Conservation (phyloP, 2,113 vertebrate species). For the Hemibates koningsi region DNA sequence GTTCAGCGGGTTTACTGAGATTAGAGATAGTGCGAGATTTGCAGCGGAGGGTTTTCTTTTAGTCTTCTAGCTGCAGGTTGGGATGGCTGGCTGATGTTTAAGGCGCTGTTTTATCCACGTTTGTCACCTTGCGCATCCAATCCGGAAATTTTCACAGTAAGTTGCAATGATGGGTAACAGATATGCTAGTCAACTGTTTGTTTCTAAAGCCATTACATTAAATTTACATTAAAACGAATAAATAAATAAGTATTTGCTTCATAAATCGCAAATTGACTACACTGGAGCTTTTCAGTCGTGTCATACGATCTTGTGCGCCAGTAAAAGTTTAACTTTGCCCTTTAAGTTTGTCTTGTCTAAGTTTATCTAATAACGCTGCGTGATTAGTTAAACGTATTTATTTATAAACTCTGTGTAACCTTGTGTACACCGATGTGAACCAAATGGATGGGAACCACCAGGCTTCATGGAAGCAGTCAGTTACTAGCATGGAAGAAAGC, state of each 20-base stretch:
- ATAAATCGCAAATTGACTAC: background rate
- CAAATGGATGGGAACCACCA: background rate
- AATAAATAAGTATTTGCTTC: background rate
- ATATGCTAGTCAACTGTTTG: background rate
- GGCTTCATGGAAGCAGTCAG: background rate
- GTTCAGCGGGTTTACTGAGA: background rate
- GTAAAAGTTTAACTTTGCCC: background rate
- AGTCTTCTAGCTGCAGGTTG: background rate
- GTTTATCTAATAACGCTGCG: background rate
- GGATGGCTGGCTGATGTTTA: constrained; percentile 44
- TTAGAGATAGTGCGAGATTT: background rate
- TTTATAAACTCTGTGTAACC: background rate
- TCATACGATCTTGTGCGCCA: background rate
- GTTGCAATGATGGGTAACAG: background rate
- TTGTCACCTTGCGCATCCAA: constrained; percentile 14
- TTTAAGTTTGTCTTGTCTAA: background rate
- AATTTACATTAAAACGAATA: background rate
- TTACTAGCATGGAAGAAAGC: background rate
- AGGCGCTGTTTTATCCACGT: background rate
- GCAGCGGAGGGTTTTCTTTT: background rate
- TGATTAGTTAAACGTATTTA: background rate
- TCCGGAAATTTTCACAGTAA: constrained; percentile 16
- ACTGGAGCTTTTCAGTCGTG: background rate
- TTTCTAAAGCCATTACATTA: background rate
- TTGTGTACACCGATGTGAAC: background rate